Conservation (phyloP, 1,140 invertebrate genomes). For the Latrodectus geometricus region DNA sequence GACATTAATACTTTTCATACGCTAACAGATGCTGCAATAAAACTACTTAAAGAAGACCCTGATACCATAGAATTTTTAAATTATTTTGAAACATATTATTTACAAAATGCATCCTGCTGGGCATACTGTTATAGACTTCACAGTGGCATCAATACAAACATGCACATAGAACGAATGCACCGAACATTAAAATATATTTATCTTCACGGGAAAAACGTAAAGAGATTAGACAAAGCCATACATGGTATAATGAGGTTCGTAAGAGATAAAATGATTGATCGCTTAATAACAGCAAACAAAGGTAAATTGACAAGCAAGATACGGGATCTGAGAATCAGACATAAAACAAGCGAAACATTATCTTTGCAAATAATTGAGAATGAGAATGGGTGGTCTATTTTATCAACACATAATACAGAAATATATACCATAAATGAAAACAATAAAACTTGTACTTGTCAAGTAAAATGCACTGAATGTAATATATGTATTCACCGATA, state of each 20-base stretch:
- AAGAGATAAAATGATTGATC: not conserved
- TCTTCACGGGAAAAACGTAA: constrained; percentile 9
- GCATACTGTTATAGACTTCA: constrained; percentile 15
- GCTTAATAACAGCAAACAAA: not conserved
- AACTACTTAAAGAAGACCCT: too few relatives aligned
- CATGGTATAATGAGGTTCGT: not conserved
- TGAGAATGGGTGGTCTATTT: not conserved
- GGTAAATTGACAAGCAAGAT: not conserved
- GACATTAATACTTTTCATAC: too few relatives aligned
- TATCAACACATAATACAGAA: not conserved
- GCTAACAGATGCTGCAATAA: too few relatives aligned
- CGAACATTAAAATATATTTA: constrained; percentile 9
- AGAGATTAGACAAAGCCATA: too few relatives aligned
- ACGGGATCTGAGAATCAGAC: not conserved
- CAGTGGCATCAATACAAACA: not conserved
- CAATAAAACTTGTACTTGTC: not conserved
- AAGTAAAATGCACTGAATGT: not conserved
- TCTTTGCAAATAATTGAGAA: not conserved
- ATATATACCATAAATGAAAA: not conserved
- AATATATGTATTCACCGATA: not conserved
- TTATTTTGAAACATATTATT: not conserved
- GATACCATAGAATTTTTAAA: too few relatives aligned
- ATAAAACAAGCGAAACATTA: not conserved
- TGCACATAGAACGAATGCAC: constrained; percentile 24
- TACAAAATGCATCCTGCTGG: not conserved